A percentile compares a stretch with the other conserved stretches of the same genome.
These are phyloP conservation scores for Drosophila repleta DNA, from an alignment of 1,140 invertebrate genomes.

Conservation along the genomic window DNA sequence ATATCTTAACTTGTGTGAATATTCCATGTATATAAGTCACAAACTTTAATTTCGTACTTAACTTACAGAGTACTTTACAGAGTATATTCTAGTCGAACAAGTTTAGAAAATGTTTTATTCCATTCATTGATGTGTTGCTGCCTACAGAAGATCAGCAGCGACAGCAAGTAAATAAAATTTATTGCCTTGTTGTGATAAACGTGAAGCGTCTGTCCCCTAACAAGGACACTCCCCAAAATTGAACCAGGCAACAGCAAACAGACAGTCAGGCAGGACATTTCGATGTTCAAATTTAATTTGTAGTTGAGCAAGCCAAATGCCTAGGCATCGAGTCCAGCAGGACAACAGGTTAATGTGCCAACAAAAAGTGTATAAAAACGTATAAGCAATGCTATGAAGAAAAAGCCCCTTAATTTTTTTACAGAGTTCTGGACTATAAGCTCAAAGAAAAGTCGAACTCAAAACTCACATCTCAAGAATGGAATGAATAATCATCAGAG, in stretches of 20 bases:
- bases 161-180: slow-evolving; percentile 72
- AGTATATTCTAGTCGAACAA: background rate
- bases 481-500: no score
- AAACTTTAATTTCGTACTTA: no score
- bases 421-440: no score
- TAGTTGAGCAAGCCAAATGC: slow-evolving; percentile 30
- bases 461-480: no score
- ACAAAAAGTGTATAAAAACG: slow-evolving; percentile 2
- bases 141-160: slow-evolving; percentile 14
- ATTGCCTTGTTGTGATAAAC: slow-evolving; percentile 80
- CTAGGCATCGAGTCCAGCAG: slow-evolving; percentile 43
- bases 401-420: no score
- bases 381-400: slow-evolving; percentile 47
- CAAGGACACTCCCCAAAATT: slow-evolving; percentile 36
- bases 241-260: slow-evolving; percentile 3
- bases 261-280: slow-evolving; percentile 42
- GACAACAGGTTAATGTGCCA: slow-evolving; percentile 74
- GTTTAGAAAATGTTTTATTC: background rate
- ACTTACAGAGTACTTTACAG: background rate
- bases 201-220: slow-evolving; percentile 59
- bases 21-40: no score
- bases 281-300: slow-evolving; percentile 66
- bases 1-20: no score
- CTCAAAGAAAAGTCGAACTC: no score
- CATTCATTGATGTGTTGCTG: slow-evolving; percentile 12